Evolutionary conservation across 2,113 vertebrate genomes (phyloP).

Genomic region (Podilymbus podiceps): DNA sequence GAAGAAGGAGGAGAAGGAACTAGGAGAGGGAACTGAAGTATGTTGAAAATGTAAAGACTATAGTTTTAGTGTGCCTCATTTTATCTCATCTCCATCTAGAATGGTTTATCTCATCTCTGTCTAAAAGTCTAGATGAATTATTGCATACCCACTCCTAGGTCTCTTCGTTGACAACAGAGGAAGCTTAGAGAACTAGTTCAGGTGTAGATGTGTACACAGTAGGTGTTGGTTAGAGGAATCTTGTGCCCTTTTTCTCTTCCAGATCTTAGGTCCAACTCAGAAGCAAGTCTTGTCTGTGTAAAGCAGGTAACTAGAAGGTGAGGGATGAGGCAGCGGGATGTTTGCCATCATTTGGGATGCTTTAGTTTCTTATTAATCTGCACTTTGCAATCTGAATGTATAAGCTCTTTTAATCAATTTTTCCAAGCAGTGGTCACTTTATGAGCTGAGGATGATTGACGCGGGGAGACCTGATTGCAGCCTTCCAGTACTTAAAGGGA

Average conservation of each 20-base stretch:
- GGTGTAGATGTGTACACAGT: not conserved
- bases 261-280: not conserved
- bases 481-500: too few relatives aligned
- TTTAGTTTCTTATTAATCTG: not conserved
- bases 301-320: not conserved
- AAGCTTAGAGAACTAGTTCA: not conserved
- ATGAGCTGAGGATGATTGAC: not conserved
- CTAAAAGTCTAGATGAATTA: not conserved
- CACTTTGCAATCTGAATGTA: not conserved
- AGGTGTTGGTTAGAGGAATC: not conserved
- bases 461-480: too few relatives aligned
- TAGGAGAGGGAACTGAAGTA: not conserved
- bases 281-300: not conserved
- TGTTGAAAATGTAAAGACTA: not conserved
- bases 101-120: not conserved
- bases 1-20: not conserved
- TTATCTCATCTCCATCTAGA: not conserved
- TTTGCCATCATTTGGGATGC: not conserved
- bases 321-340: not conserved
- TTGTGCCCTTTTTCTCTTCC: not conserved
- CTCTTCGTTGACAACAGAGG: not conserved
- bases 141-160: accelerated
- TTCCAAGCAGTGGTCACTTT: not conserved
- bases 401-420: not conserved
- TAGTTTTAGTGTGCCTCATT: not conserved